Evolutionary conservation across 2,797 vertebrate species (phyloP).

Genomic region (Eospalax fontanierii): DNA sequence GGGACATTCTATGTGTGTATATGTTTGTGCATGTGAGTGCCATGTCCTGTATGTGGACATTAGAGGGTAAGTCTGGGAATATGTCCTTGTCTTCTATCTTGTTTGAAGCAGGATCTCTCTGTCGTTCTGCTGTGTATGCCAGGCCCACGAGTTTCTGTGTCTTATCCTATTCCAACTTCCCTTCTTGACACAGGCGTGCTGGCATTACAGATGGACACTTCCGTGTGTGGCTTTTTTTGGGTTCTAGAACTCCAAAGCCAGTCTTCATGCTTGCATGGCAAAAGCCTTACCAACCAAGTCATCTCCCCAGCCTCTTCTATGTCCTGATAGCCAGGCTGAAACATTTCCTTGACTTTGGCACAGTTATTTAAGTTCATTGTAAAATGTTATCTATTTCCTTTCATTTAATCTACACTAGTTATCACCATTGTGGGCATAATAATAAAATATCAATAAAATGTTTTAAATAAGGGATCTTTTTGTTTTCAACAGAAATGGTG

Average conservation of each 20-base stretch:
- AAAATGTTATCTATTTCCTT: not conserved
- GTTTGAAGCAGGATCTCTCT: not conserved
- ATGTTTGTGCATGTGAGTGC: not conserved
- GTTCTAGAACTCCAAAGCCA: not conserved
- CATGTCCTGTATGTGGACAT: not conserved
- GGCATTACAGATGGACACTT: too few relatives aligned
- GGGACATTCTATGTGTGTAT: not conserved
- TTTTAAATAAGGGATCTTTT: not conserved
- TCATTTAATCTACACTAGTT: not conserved
- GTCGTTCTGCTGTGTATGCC: not conserved
- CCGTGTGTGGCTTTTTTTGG: not conserved
- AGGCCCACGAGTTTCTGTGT: not conserved
- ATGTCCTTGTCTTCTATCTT: not conserved
- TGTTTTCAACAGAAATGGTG: not conserved
- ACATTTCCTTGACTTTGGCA: not conserved
- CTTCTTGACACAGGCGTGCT: not conserved
- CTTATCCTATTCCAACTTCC: not conserved
- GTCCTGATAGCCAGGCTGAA: not conserved
- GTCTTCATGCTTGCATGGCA: not conserved
- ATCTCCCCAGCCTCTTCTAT: not conserved
- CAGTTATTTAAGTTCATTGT: not conserved
- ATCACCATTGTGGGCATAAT: not conserved
- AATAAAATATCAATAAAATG: not conserved
- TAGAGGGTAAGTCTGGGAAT: too few relatives aligned
- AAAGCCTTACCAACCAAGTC: not conserved